Evolutionary conservation across 2,113 vertebrate genomes (phyloP), one percentile per base, ranked within the genome.

Genomic region (Nibea coibor): DNA sequence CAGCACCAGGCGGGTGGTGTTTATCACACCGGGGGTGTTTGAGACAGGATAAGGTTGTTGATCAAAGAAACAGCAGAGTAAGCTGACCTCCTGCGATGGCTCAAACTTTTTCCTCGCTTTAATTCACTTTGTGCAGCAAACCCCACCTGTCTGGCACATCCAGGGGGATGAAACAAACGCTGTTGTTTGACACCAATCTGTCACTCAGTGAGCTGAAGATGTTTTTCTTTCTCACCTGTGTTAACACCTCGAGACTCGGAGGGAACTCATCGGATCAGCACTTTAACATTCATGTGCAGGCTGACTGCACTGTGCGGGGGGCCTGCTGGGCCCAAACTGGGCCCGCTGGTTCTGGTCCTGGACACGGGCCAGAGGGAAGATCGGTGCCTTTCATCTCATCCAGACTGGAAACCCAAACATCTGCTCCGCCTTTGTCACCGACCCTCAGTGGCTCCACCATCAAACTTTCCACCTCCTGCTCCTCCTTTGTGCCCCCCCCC

Each of bases 391-490:
- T 93, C 91, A 93, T 92, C 85, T 87, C 63, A 9, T 70, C 48
- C 90, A 84, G 86, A 39, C 75, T 62, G 89, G 81, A 82, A 82
- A 81, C 58, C 4, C 20, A 62, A 89, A 92, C 93, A 94, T 92
- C 92, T 95, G 94, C 92, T 92, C 68, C 3, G 73, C 68, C 88
- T 91, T 81, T 81, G 85, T 89, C 85, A 20, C 59, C 56, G 53
- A 16, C 42, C 71, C 78, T 67, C 80, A 39, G 2, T 48, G n/a
- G 20, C 74, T 59, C 77, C 56, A 16, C 0, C 61, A 82, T 82
- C 58, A 84, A 91, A 91, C 80, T 89, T 87, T 86, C 81, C 87
- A 65, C 78, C 57, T 66, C 70, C 82, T 39, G 84, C 74, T 86
- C 80, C 70, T 59, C 69, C 84, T 78, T 84, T 87, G 82, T 87